phyloP scores from a whole-genome alignment of 2,888 invertebrate species.

The Galeopsomyia nigrocyanea region DNA sequence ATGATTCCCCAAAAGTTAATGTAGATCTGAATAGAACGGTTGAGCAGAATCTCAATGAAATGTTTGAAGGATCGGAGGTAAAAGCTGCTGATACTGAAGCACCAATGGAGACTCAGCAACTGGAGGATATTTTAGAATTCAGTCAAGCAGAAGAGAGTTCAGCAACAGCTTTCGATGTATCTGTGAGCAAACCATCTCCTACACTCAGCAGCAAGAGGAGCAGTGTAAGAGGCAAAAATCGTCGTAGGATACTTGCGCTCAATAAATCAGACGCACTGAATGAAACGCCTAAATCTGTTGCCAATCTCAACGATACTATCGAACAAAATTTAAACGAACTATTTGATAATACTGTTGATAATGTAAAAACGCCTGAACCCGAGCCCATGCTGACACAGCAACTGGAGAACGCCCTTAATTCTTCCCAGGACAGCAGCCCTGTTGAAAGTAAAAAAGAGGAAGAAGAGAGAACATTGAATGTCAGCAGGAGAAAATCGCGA shows the following conservation, averaged over 20 bases:
- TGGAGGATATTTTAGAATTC: constrained; percentile 55
- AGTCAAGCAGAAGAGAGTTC: constrained; percentile 46
- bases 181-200: constrained; percentile 26
- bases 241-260: not conserved
- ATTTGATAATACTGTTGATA: constrained; percentile 32
- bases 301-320: constrained; percentile 41
- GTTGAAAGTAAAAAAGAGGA: not conserved
- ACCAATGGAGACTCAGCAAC: constrained; percentile 58
- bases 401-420: constrained; percentile 55
- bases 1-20: not conserved
- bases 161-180: not conserved
- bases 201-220: constrained; percentile 22
- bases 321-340: constrained; percentile 38
- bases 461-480: not conserved
- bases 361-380: constrained; percentile 42
- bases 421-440: constrained; percentile 45
- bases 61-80: constrained; percentile 55
- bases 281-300: not conserved
- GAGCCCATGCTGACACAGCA: constrained; percentile 57
- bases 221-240: constrained; percentile 11
- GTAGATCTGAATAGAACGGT: constrained; percentile 52
- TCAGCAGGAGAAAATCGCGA: constrained; percentile 2
- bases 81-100: constrained; percentile 44
- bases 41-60: constrained; percentile 54
- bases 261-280: not conserved